phyloP scores from a whole-genome alignment of 2,113 vertebrate species.

The Corvus cornix region DNA sequence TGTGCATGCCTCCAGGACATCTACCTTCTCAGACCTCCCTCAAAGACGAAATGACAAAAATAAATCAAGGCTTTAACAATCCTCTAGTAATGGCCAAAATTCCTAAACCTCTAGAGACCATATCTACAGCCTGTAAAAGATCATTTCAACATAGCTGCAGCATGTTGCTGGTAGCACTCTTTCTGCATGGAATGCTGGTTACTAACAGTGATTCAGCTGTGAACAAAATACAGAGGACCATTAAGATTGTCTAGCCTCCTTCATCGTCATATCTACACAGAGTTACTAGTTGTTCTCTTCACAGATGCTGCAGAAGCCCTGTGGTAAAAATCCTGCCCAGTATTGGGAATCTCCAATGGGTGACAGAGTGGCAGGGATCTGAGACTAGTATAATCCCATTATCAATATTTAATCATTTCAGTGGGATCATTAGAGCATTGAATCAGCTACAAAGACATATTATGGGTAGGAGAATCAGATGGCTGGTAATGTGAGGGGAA shows the following conservation, averaged over 20 bases:
- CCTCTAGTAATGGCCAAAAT: not conserved
- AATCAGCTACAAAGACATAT: not conserved
- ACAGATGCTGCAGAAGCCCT: not conserved
- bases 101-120: not conserved
- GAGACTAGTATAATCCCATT: not conserved
- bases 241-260: not conserved
- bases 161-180: rapidly evolving
- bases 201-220: not conserved
- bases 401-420: not conserved
- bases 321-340: not conserved
- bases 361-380: not conserved
- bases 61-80: not conserved
- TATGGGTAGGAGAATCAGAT: not conserved
- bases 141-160: not conserved
- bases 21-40: not conserved
- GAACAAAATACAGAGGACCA: not conserved
- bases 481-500: not conserved
- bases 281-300: not conserved
- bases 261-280: rapidly evolving
- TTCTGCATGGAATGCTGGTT: not conserved
- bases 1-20: not conserved
- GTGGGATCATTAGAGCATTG: not conserved
- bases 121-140: not conserved
- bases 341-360: not conserved
- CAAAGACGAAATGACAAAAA: not conserved